These are phyloP conservation scores for Oceanodroma tethys DNA, from an alignment of 2,113 vertebrate species.

Conservation along the genomic window DNA sequence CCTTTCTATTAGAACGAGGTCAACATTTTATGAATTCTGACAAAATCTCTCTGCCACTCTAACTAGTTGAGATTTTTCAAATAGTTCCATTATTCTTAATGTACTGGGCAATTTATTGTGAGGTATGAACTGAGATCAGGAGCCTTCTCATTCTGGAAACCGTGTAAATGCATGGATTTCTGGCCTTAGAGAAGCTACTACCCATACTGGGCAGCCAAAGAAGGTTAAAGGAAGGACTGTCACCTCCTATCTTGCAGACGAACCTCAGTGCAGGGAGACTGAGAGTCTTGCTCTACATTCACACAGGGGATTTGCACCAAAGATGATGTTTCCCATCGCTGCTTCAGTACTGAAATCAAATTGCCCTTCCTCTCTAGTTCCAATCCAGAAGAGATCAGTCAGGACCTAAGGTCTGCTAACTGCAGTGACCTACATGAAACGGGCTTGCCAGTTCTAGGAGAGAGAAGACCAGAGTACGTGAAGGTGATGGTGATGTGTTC, in stretches of 20 bases:
- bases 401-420: not conserved
- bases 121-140: not conserved
- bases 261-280: not conserved
- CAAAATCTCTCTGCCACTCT: not conserved
- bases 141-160: not conserved
- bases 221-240: not conserved
- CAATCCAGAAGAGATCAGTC: not conserved
- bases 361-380: not conserved
- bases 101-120: not conserved
- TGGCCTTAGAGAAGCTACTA: not conserved
- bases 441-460: not conserved
- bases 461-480: not conserved
- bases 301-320: not conserved
- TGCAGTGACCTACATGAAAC: not conserved
- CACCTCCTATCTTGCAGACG: not conserved
- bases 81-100: not conserved
- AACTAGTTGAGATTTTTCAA: not conserved
- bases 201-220: not conserved
- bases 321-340: not conserved
- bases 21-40: not conserved
- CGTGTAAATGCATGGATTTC: not conserved
- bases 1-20: not conserved
- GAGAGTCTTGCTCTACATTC: not conserved
- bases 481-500: not conserved
- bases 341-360: not conserved